Evolutionary conservation across 1,140 invertebrate species (phyloP).

Genomic region (Chionoecetes opilio): DNA sequence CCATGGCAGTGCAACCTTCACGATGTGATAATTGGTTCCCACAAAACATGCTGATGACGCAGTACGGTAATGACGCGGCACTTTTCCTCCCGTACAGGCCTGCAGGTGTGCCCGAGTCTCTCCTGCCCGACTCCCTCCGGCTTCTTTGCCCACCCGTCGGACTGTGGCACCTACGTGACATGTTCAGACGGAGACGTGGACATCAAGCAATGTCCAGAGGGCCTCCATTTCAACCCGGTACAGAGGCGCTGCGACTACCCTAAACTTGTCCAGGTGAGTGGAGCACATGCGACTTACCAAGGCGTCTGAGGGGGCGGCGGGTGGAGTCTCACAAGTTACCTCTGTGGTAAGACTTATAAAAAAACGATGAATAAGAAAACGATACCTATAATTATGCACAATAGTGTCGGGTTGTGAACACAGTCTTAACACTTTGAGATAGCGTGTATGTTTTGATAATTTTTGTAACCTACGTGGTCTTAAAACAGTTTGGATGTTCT

Average conservation of each 20-base stretch:
- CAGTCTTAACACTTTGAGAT: no score
- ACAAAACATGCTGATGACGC: neutral
- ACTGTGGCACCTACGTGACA: conserved; percentile 9
- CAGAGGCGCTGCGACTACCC: conserved; percentile 1
- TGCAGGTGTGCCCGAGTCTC: conserved; percentile 7
- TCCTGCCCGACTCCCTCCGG: conserved; percentile 4
- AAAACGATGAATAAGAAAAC: no score
- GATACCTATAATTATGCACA: no score
- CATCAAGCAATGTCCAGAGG: neutral
- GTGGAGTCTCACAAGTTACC: no score
- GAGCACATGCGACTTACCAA: neutral
- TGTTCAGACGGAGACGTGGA: neutral
- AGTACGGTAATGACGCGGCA: neutral
- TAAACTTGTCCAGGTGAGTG: neutral
- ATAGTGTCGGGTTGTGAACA: no score
- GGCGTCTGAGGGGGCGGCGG: neutral
- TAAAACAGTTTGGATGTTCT: no score
- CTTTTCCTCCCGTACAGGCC: neutral
- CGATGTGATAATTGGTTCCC: no score
- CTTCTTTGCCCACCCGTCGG: conserved; percentile 5
- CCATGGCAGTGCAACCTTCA: no score
- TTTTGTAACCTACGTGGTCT: no score
- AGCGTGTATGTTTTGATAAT: no score
- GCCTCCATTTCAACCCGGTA: neutral
- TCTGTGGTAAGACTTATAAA: no score